Evolutionary conservation across 2,113 vertebrate species (phyloP).

Genomic region (Ictidomys tridecemlineatus): DNA sequence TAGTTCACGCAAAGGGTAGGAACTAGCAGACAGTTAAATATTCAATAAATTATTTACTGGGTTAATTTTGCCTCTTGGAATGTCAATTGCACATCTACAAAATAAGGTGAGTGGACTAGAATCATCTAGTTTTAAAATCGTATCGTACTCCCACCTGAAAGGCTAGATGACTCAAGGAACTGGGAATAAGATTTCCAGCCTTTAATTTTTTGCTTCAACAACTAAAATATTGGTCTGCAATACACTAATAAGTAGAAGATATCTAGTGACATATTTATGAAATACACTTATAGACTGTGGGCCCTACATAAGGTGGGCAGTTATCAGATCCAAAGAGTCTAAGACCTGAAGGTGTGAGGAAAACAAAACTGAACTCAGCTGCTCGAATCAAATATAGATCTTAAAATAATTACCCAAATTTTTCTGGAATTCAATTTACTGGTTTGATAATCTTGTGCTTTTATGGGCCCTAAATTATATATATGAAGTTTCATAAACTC

Average conservation of each 20-base stretch:
- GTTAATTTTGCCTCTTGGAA: background rate
- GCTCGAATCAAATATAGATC: conserved; percentile 11
- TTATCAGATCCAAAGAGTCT: background rate
- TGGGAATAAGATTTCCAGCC: background rate
- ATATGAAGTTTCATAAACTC: background rate
- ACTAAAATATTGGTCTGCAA: conserved; percentile 37
- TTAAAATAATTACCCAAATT: conserved; percentile 16
- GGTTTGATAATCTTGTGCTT: background rate
- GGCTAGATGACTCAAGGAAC: conserved; percentile 30
- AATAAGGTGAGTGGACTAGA: background rate
- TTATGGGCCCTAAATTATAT: background rate
- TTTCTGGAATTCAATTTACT: conserved; percentile 26
- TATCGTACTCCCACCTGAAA: conserved; percentile 23
- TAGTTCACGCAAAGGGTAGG: background rate
- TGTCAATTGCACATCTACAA: conserved; percentile 8
- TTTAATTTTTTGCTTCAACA: conserved; percentile 29
- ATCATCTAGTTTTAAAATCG: conserved; percentile 59
- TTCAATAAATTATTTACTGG: background rate
- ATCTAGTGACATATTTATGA: conserved; percentile 4
- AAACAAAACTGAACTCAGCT: conserved; percentile 14
- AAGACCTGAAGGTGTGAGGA: conserved; percentile 24
- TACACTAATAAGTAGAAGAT: background rate
- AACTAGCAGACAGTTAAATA: background rate
- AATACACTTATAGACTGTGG: background rate
- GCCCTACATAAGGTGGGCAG: background rate